These are phyloP conservation scores for Miniopterus natalensis DNA, from an alignment of 2,113 vertebrate species.

Conservation along the genomic window DNA sequence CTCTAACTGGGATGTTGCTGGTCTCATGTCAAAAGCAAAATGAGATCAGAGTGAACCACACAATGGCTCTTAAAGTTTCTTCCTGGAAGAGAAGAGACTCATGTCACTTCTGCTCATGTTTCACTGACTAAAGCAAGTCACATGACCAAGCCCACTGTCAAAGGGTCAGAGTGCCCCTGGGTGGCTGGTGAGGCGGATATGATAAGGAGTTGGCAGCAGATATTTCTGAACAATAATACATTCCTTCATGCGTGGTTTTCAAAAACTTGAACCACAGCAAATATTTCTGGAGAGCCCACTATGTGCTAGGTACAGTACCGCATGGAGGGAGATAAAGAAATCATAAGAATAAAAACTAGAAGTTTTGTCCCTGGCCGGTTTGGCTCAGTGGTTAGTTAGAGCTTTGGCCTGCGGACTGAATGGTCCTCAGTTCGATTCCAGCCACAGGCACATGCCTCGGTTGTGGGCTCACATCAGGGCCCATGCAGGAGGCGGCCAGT, in stretches of 20 bases:
- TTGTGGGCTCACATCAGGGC: too few species aligned
- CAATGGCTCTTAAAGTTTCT: background rate
- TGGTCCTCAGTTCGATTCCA: too few species aligned
- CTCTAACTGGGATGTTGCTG: background rate
- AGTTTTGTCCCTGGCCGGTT: too few species aligned
- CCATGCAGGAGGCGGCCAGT: too few species aligned
- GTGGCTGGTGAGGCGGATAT: background rate
- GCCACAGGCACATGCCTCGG: too few species aligned
- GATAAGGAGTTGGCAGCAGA: background rate
- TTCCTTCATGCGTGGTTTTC: background rate
- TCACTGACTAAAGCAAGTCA: background rate
- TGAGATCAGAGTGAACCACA: background rate
- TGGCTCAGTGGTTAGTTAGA: too few species aligned
- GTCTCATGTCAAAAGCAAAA: background rate
- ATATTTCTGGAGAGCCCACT: background rate
- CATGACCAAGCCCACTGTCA: background rate
- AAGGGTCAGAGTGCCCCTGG: background rate
- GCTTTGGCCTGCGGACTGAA: too few species aligned
- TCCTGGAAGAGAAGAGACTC: background rate
- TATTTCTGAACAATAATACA: background rate
- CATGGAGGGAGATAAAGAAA: background rate
- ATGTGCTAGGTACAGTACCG: background rate
- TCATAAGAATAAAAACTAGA: background rate
- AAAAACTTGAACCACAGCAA: background rate
- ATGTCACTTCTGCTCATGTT: background rate